Base-by-base conservation (phyloP, 2,797 vertebrate species). In the Myripristis jacobus region DNA sequence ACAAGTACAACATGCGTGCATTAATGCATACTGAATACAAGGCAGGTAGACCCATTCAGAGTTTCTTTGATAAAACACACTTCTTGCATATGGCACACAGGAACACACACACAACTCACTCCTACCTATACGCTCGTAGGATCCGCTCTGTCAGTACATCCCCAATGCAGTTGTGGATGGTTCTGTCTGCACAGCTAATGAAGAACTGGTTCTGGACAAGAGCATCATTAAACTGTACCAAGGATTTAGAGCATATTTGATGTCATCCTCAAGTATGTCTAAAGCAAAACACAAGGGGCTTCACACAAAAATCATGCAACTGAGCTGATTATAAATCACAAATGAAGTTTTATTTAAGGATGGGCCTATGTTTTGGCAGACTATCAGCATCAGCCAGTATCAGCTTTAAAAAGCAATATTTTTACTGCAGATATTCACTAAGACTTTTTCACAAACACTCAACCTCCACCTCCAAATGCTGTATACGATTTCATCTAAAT, bases 121-220 rank as follows among this genome's bases (percentile, higher is more conserved):
- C 55, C 25, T 58, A 84, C 80, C 83, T 86, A 68, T 87, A 75
- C 2, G 80, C 80, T 61, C 48, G 38, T 27, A 86, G 60, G 38
- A 86, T 80, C 34, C 72, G 75, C 56, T 82, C 77, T 5, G 66
- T 75, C 13, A 73, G 60, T 46, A 71, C 75, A 38, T 85, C 65
- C 18, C 66, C 73, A 16, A 77, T 29, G 48, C 53, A 59, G 73
- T 6, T 66, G 18, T 65, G 76, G 44, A 73, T 57, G 52, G 29
- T 43, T 73, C 78, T 81, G 48, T 79, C 62, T 10, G 58, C 57
- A 56, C 65, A 75, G 58, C 75, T 87, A 69, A 87, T 90, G 70
- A 84, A 82, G 74, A 86, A 84, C 52, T 81, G 70, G 66, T 86
- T 89, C 60, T 84, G 57, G 27, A 66, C 69, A 36, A 64, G 1